phyloP scores from a whole-genome alignment of 2,888 invertebrate genomes.

The Aquatica leii region DNA sequence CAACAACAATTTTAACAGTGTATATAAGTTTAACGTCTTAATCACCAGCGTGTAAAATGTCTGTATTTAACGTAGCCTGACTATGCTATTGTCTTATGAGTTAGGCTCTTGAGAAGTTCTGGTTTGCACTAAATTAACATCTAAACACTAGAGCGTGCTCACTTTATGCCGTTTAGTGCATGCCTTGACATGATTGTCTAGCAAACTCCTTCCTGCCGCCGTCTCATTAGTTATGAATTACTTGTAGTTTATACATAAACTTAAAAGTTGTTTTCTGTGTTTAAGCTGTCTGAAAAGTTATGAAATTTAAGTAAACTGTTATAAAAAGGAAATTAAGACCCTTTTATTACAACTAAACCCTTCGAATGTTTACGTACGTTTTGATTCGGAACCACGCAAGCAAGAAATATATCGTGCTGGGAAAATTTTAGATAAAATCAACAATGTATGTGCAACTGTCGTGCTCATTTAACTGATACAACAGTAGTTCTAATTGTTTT shows the following conservation, averaged over 20 bases:
- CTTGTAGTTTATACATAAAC: constrained; percentile 11
- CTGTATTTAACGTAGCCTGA: constrained; percentile 60
- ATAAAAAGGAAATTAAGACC: constrained; percentile 19
- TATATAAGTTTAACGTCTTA: constrained; percentile 34
- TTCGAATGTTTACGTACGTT: constrained; percentile 11
- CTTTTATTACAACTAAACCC: constrained; percentile 10
- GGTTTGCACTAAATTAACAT: constrained; percentile 59
- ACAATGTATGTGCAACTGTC: constrained; percentile 44
- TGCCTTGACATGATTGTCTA: constrained; percentile 36
- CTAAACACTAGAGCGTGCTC: constrained; percentile 50
- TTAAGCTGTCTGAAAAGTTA: too few species aligned
- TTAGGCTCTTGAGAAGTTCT: constrained; percentile 57
- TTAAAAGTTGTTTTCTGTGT: background rate
- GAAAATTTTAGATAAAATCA: constrained; percentile 45
- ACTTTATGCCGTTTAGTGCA: constrained; percentile 36
- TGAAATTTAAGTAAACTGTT: constrained; percentile 7
- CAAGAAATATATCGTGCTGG: constrained; percentile 43
- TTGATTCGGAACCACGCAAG: constrained; percentile 27
- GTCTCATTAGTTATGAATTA: constrained; percentile 40
- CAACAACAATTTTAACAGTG: constrained; percentile 27
- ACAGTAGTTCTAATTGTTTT: constrained; percentile 44
- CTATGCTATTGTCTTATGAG: constrained; percentile 56
- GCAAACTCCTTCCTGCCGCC: constrained; percentile 37
- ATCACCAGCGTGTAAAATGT: constrained; percentile 60
- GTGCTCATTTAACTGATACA: constrained; percentile 45